These are phyloP conservation scores for Hiodon alosoides DNA, from an alignment of 2,113 vertebrate genomes.

Conservation along the genomic window DNA sequence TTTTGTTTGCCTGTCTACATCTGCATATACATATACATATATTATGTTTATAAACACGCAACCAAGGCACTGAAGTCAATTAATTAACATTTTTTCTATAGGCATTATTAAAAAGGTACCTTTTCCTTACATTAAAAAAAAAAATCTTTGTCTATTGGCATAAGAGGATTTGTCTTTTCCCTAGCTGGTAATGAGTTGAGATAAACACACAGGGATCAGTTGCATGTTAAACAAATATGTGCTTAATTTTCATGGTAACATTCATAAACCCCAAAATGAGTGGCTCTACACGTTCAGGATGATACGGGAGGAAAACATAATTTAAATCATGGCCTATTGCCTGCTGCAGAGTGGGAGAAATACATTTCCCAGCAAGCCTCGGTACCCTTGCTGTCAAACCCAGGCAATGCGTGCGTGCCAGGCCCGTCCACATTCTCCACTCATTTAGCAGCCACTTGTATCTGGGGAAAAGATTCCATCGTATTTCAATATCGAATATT, in stretches of 20 bases:
- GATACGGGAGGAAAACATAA: slow-evolving; percentile 33
- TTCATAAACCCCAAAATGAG: slow-evolving; percentile 23
- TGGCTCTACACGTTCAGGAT: neutral
- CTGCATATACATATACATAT: no score
- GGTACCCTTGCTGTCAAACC: slow-evolving; percentile 7
- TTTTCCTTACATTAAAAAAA: slow-evolving; percentile 24
- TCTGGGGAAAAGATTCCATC: no score
- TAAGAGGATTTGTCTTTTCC: slow-evolving; percentile 59
- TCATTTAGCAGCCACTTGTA: no score
- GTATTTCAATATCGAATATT: no score
- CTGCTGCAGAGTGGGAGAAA: neutral
- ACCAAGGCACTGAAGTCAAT: no score
- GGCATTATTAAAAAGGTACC: neutral
- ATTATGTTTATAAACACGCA: no score
- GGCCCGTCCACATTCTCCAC: no score
- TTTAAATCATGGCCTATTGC: slow-evolving; percentile 30
- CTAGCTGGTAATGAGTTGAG: slow-evolving; percentile 55
- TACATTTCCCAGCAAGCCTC: slow-evolving; percentile 35
- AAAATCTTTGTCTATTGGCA: slow-evolving; percentile 50
- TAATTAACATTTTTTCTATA: no score
- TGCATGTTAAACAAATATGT: slow-evolving; percentile 26
- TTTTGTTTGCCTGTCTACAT: no score
- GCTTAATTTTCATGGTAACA: slow-evolving; percentile 30
- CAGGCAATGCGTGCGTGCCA: neutral
- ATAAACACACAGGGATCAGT: slow-evolving; percentile 51